These are phyloP conservation scores for Rhincodon typus DNA, from an alignment of 2,797 vertebrate species.

Conservation along the genomic window DNA sequence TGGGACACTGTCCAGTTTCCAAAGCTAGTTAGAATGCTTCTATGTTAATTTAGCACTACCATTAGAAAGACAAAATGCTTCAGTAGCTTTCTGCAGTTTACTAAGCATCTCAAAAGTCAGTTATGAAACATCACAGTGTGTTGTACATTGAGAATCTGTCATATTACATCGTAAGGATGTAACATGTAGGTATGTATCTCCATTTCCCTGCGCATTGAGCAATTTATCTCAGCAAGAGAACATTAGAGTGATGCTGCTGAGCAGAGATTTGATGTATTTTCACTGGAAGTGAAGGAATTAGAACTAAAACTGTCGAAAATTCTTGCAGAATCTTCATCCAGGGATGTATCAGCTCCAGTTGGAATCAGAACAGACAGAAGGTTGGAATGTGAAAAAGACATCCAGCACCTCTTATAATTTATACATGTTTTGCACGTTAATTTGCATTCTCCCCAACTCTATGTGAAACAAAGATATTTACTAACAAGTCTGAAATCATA, in stretches of 20 bases:
- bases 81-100: neutral
- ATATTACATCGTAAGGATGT: neutral
- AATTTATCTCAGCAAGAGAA: neutral
- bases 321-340: neutral
- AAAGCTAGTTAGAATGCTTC: neutral
- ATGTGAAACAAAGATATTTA: neutral
- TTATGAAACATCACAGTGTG: neutral
- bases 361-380: neutral
- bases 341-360: neutral
- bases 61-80: neutral
- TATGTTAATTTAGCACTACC: neutral
- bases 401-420: neutral
- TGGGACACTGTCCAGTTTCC: neutral
- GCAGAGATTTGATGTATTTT: neutral
- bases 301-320: neutral
- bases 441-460: neutral
- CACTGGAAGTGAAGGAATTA: neutral
- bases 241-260: neutral
- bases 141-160: neutral
- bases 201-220: neutral
- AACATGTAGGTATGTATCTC: neutral
- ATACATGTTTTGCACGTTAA: neutral
- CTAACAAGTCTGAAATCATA: neutral
- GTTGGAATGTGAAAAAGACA: neutral
- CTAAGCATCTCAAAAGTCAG: neutral